Conservation (phyloP, 2,113 vertebrate species). For the Zingel zingel region DNA sequence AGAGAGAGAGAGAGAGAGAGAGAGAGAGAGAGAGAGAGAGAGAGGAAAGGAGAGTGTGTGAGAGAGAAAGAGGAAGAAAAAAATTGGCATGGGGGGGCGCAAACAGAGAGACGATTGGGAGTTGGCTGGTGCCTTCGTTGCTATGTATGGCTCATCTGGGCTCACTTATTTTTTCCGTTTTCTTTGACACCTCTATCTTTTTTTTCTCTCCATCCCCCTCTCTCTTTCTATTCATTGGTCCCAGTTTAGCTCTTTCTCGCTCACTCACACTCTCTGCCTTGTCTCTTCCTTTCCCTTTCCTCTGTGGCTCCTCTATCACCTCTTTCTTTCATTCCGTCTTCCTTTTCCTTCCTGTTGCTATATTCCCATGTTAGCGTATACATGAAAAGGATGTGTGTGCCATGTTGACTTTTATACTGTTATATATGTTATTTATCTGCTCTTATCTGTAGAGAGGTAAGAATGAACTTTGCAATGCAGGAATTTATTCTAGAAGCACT, state of each 20-base stretch:
- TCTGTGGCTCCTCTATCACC: background rate
- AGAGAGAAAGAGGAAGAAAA: constrained; percentile 38
- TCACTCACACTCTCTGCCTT: constrained; percentile 9
- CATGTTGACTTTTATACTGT: constrained; percentile 3
- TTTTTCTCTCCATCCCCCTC: constrained; percentile 15
- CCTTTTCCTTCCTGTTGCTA: background rate
- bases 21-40: constrained; percentile 21
- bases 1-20: constrained; percentile 46
- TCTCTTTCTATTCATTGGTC: constrained; percentile 45
- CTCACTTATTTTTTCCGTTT: constrained; percentile 64
- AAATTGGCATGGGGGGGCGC: background rate
- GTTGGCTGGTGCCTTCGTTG: constrained; percentile 64
- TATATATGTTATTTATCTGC: constrained; percentile 24
- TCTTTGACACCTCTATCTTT: constrained; percentile 60
- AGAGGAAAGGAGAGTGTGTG: background rate
- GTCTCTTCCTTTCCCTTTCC: constrained; percentile 2
- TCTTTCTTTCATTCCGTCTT: background rate
- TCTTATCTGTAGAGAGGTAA: constrained; percentile 28
- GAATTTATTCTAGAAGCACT: background rate
- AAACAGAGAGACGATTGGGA: constrained; percentile 56
- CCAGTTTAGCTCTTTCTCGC: constrained; percentile 48
- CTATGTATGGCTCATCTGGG: constrained; percentile 71
- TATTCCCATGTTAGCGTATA: constrained; percentile 5
- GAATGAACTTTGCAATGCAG: constrained; percentile 4
- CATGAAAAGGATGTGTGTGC: background rate